A percentile compares a stretch with the other conserved stretches of the same genome.
Conservation (phyloP, 2,113 vertebrate genomes). For the Nothocercus julius region DNA sequence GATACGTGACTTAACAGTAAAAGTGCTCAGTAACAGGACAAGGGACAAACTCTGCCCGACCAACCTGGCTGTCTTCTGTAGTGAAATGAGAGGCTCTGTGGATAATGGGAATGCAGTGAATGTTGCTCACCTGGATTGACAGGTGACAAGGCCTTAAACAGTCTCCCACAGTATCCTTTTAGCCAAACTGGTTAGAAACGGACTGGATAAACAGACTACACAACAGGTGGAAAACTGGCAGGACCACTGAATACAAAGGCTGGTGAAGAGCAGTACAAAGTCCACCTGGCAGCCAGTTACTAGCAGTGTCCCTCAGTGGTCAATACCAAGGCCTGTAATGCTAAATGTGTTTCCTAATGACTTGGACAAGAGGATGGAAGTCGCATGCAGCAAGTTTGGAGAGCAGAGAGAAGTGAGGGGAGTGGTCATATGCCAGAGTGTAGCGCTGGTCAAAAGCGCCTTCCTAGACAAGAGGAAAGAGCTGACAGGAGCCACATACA, state of each 20-base stretch:
- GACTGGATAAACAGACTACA: neutral
- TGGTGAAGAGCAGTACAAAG: neutral
- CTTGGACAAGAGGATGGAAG: neutral
- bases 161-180: neutral
- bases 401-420: neutral
- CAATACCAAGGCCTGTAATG: neutral
- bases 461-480: neutral
- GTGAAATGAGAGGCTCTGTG: accelerated
- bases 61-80: neutral
- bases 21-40: neutral
- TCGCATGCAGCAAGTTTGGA: neutral
- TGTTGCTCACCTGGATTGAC: neutral
- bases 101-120: neutral
- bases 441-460: neutral
- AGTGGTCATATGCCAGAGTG: neutral
- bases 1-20: neutral
- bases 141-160: neutral
- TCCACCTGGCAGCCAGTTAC: neutral
- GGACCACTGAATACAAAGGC: neutral
- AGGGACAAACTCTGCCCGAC: neutral
- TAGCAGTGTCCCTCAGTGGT: neutral
- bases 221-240: neutral
- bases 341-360: neutral
- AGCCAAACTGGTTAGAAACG: neutral
- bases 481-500: neutral